Conservation (phyloP, 2,888 invertebrate genomes). For the Scaeva pyrastri region DNA sequence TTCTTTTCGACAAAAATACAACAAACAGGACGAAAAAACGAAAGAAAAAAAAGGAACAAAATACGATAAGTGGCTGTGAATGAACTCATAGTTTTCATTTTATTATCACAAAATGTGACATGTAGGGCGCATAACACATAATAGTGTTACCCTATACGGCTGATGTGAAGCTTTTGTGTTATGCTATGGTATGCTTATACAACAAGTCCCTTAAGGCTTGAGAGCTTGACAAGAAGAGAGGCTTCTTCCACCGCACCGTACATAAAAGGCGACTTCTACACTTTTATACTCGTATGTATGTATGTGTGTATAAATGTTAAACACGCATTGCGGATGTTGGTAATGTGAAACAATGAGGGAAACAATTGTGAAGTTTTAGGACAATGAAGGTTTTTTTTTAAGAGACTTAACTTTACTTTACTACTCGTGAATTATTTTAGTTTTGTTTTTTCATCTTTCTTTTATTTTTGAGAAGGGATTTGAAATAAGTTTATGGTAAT, state of each 20-base stretch:
- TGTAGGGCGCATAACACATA: constrained; percentile 15
- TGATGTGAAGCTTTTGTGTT: no score
- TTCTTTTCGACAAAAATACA: neutral
- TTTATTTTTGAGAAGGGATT: neutral
- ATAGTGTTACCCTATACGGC: neutral
- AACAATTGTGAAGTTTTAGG: constrained; percentile 36
- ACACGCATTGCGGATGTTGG: constrained; percentile 42
- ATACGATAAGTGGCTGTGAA: constrained; percentile 43
- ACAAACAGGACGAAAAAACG: no score
- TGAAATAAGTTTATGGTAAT: neutral
- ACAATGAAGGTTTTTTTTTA: constrained; percentile 18
- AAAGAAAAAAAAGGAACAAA: neutral
- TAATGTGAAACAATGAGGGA: constrained; percentile 31
- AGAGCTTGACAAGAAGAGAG: neutral
- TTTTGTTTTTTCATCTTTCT: neutral
- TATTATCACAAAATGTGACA: constrained; percentile 45
- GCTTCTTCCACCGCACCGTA: neutral
- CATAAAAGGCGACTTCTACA: neutral
- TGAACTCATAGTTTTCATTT: constrained; percentile 46
- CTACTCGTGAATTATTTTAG: neutral
- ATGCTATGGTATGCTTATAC: neutral
- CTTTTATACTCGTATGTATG: no score
- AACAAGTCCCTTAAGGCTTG: constrained; percentile 15
- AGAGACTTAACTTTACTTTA: neutral
- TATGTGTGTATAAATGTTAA: neutral